Evolutionary conservation across 2,113 vertebrate genomes (phyloP).

Genomic region (Ondatra zibethicus): DNA sequence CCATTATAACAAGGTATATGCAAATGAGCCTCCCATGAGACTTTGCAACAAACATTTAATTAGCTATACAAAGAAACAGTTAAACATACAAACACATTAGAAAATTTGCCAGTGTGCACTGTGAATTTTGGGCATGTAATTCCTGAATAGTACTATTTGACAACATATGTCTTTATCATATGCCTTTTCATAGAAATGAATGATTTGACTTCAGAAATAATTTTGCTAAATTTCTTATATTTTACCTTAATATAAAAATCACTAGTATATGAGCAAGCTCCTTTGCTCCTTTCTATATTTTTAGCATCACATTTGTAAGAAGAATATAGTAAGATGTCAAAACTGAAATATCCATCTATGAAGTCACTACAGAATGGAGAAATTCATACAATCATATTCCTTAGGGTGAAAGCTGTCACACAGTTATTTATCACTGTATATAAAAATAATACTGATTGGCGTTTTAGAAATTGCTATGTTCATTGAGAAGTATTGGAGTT

Average conservation of each 20-base stretch:
- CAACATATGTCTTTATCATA: conserved; percentile 63
- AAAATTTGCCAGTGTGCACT: conserved; percentile 67
- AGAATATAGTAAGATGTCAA: conserved; percentile 31
- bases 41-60: conserved; percentile 82
- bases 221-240: conserved; percentile 52
- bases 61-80: conserved; percentile 80
- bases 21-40: conserved; percentile 81
- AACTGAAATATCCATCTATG: conserved; percentile 1
- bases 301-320: conserved; percentile 52
- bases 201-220: conserved; percentile 63
- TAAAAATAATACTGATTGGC: neutral
- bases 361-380: neutral
- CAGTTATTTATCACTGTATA: neutral
- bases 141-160: conserved; percentile 67
- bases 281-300: conserved; percentile 5
- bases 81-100: conserved; percentile 78
- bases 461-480: conserved; percentile 2
- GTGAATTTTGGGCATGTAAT: conserved; percentile 70
- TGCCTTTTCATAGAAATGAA: conserved; percentile 38
- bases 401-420: neutral
- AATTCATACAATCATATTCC: neutral
- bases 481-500: conserved; percentile 55
- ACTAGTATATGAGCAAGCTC: neutral
- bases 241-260: conserved; percentile 31
- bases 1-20: conserved; percentile 81